A percentile compares a stretch with the other conserved stretches of the same genome.
phyloP scores from a whole-genome alignment of 2,888 invertebrate genomes.

The Eurytoma adleriae region DNA sequence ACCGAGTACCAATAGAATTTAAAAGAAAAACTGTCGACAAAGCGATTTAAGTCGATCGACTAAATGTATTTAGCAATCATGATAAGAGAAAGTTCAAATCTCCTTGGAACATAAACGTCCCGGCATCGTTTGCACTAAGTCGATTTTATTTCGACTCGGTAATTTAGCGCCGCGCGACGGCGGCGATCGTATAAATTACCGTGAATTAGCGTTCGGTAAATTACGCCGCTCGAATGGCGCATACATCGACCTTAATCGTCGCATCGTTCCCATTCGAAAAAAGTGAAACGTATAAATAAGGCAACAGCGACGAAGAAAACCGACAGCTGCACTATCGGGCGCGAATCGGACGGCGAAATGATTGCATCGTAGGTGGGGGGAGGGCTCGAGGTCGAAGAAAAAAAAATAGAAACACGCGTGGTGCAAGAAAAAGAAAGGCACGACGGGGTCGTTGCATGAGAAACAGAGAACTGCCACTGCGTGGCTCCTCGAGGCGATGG shows the following conservation, averaged over 20 bases:
- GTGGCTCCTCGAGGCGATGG: conserved; percentile 9
- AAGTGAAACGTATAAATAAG: conserved; percentile 4
- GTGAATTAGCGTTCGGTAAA: conserved; percentile 24
- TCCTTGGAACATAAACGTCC: neutral
- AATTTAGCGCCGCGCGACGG: neutral
- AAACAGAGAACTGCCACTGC: neutral
- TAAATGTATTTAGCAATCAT: no score
- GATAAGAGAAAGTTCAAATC: no score
- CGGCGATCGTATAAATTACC: conserved; percentile 22
- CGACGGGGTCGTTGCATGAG: conserved; percentile 26
- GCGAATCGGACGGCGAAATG: conserved; percentile 20
- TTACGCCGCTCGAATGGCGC: conserved; percentile 2
- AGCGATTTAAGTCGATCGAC: no score
- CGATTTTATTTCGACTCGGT: conserved; percentile 12
- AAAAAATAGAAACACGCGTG: neutral
- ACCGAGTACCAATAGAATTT: no score
- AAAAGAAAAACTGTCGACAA: no score
- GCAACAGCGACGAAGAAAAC: neutral
- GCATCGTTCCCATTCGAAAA: conserved; percentile 49
- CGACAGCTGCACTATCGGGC: conserved; percentile 35
- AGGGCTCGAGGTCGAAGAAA: neutral
- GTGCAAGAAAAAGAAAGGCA: neutral
- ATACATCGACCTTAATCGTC: conserved; percentile 45
- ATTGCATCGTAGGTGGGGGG: no score
- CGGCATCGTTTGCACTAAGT: conserved; percentile 14